phyloP scores from a whole-genome alignment of 2,888 invertebrate genomes.

The Microplitis manilae region DNA sequence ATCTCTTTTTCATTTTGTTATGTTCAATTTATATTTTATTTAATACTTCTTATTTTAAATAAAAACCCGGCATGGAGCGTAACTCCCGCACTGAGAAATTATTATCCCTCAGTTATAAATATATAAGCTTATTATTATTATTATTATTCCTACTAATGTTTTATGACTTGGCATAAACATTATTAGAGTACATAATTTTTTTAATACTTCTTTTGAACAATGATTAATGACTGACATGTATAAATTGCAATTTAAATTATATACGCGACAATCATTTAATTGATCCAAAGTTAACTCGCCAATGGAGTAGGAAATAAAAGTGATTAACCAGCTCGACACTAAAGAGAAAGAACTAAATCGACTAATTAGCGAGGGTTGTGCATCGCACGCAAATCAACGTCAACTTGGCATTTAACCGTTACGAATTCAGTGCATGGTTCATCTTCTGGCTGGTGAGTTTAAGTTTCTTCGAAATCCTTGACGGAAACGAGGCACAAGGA shows the following conservation, averaged over 20 bases:
- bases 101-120: constrained; percentile 30
- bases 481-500: not conserved
- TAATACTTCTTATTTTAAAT: not conserved
- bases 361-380: constrained; percentile 54
- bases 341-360: constrained; percentile 27
- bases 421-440: constrained; percentile 43
- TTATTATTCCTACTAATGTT: constrained; percentile 40
- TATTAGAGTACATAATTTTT: not conserved
- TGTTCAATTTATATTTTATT: constrained; percentile 6
- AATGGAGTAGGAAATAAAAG: constrained; percentile 7
- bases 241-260: not conserved
- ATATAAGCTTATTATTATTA: constrained; percentile 1
- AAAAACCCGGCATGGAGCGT: not conserved
- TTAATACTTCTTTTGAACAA: not conserved
- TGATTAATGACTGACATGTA: not conserved
- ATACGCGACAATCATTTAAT: not conserved
- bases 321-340: constrained; percentile 13
- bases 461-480: not conserved
- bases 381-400: constrained; percentile 55
- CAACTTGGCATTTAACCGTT: constrained; percentile 48
- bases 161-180: constrained; percentile 3
- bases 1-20: constrained; percentile 11
- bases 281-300: not conserved
- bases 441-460: constrained; percentile 2
- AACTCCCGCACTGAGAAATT: not conserved